These are phyloP conservation scores for Scolopax bukidnonensis DNA, from an alignment of 2,797 vertebrate genomes.

Conservation along the genomic window DNA sequence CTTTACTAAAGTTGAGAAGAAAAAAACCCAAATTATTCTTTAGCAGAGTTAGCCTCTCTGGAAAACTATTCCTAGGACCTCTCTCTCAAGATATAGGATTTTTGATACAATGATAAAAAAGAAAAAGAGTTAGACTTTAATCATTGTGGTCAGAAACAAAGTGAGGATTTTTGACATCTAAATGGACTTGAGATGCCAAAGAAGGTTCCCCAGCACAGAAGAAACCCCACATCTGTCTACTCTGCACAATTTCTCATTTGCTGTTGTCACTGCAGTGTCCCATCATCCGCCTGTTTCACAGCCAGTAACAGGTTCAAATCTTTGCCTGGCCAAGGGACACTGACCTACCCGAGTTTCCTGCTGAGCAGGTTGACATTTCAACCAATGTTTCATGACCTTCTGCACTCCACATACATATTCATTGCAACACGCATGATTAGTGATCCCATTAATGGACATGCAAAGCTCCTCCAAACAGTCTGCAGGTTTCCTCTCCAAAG, in stretches of 20 bases:
- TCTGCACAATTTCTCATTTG: not conserved
- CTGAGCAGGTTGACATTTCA: not conserved
- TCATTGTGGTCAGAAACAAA: not conserved
- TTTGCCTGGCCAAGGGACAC: not conserved
- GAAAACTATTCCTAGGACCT: not conserved
- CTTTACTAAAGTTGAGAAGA: not conserved
- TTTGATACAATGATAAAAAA: not conserved
- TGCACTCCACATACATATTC: not conserved
- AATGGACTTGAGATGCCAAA: not conserved
- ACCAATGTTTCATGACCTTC: not conserved
- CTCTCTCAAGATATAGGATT: not conserved
- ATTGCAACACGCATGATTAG: not conserved
- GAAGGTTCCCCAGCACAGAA: not conserved
- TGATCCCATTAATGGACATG: not conserved
- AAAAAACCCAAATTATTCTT: not conserved
- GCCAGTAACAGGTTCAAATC: fast-evolving
- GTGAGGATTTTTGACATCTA: not conserved
- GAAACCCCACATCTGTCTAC: not conserved
- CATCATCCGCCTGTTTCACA: fast-evolving
- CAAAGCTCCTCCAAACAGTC: not conserved
- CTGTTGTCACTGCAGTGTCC: not conserved
- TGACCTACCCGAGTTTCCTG: fast-evolving
- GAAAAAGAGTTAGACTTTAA: not conserved
- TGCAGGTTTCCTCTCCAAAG: not conserved
- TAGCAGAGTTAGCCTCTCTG: not conserved